phyloP scores from a whole-genome alignment of 2,888 invertebrate species.

The Drosophila stalkeri region DNA sequence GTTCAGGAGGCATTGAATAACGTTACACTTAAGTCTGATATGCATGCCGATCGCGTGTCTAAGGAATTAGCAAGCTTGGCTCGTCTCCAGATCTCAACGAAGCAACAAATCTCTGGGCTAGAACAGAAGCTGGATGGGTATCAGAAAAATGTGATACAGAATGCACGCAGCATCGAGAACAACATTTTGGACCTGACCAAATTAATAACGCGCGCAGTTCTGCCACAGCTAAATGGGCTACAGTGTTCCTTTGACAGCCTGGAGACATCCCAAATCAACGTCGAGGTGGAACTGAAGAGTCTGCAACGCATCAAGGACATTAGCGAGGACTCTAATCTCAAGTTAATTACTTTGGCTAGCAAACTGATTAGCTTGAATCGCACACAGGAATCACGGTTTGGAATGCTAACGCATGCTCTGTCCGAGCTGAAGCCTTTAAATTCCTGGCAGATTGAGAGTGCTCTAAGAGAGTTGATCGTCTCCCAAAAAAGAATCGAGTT shows the following conservation, averaged over 20 bases:
- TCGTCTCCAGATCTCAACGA: slow-evolving; percentile 46
- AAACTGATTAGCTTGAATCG: slow-evolving; percentile 54
- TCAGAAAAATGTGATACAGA: slow-evolving; percentile 49
- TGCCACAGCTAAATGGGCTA: slow-evolving; percentile 60
- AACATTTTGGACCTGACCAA: slow-evolving; percentile 56
- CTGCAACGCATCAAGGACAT: slow-evolving; percentile 50
- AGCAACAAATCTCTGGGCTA: slow-evolving; percentile 41
- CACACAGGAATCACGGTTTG: slow-evolving; percentile 52
- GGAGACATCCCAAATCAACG: slow-evolving; percentile 67
- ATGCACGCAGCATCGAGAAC: slow-evolving; percentile 46
- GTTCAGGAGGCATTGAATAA: slow-evolving; percentile 40
- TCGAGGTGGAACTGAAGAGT: slow-evolving; percentile 61
- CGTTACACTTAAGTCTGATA: slow-evolving; percentile 34
- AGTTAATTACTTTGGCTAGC: slow-evolving; percentile 28
- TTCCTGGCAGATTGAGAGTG: slow-evolving; percentile 62
- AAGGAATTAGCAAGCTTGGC: slow-evolving; percentile 38
- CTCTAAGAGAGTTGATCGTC: slow-evolving; percentile 59
- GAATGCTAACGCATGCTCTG: slow-evolving; percentile 32
- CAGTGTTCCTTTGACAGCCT: slow-evolving; percentile 61
- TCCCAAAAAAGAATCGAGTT: slow-evolving; percentile 69
- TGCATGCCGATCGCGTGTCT: slow-evolving; percentile 22
- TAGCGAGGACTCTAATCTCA: slow-evolving; percentile 39
- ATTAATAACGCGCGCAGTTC: slow-evolving; percentile 58
- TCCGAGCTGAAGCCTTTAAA: slow-evolving; percentile 49
- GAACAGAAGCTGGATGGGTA: slow-evolving; percentile 60